Evolutionary conservation across 1,140 invertebrate genomes (phyloP).

Genomic region (Teleogryllus occipitalis): DNA sequence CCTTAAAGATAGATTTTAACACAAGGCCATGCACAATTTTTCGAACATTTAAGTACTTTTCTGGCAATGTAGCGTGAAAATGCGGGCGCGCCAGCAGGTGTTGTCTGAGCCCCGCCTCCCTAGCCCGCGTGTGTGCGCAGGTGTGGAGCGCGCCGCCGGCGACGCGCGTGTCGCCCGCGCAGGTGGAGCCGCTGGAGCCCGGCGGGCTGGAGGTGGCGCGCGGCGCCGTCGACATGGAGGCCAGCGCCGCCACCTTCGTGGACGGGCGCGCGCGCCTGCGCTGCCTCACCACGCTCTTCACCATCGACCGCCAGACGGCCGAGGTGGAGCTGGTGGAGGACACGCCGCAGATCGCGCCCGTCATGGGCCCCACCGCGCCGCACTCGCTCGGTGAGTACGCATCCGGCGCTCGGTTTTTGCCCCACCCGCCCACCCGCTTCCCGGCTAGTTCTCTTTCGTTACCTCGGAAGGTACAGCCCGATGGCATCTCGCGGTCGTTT

Average conservation of each 20-base stretch:
- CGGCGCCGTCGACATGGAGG: conserved; percentile 30
- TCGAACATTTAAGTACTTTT: too few species aligned
- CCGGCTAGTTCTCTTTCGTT: too few species aligned
- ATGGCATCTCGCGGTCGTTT: too few species aligned
- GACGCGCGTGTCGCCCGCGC: neutral
- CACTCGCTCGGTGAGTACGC: conserved; percentile 19
- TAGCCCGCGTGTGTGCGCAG: neutral
- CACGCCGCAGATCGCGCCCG: conserved; percentile 37
- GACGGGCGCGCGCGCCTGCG: conserved; percentile 37
- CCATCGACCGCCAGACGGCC: conserved; percentile 32
- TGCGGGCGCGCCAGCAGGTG: too few species aligned
- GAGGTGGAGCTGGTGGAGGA: conserved; percentile 38
- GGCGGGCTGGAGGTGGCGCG: conserved; percentile 13
- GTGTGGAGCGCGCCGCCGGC: neutral
- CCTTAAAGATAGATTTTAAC: too few species aligned
- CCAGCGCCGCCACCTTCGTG: conserved; percentile 34
- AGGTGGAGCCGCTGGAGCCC: neutral
- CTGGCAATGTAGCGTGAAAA: too few species aligned
- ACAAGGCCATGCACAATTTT: too few species aligned
- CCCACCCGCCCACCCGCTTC: too few species aligned
- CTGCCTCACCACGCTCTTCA: conserved; percentile 39
- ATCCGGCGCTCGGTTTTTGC: too few species aligned
- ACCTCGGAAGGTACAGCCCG: too few species aligned
- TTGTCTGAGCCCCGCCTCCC: too few species aligned
- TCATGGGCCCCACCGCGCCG: conserved; percentile 37